Evolutionary conservation across 2,888 invertebrate species (phyloP).

Genomic region (Patella depressa): DNA sequence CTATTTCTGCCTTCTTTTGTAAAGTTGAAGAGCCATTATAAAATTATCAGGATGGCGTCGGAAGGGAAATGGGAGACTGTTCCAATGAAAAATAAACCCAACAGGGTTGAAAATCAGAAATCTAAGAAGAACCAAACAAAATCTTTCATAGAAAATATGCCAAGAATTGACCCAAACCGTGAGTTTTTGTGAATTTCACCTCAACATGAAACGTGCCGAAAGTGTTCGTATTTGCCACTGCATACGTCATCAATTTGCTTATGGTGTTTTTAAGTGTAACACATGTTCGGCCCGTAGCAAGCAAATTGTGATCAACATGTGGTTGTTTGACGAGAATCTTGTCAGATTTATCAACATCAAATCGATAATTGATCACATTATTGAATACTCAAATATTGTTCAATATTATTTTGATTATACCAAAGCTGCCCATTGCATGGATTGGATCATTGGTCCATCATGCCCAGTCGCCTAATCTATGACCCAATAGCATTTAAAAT

Average conservation of each 20-base stretch:
- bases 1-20: not conserved
- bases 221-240: not conserved
- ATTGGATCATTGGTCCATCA: too few species aligned
- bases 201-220: too few species aligned
- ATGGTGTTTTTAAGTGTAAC: too few species aligned
- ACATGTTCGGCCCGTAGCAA: too few species aligned
- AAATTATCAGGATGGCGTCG: slow-evolving; percentile 45
- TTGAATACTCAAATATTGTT: too few species aligned
- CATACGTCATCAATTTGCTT: slow-evolving; percentile 1
- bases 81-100: slow-evolving; percentile 51
- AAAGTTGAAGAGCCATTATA: not conserved
- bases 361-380: not conserved
- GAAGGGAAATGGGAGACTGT: slow-evolving; percentile 57
- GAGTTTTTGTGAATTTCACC: slow-evolving; percentile 22
- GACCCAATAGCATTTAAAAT: too few species aligned
- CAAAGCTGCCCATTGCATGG: too few species aligned
- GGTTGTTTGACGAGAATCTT: not conserved
- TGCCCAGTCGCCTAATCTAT: too few species aligned
- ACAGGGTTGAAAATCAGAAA: slow-evolving; percentile 41
- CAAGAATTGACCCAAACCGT: slow-evolving; percentile 52
- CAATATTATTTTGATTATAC: too few species aligned
- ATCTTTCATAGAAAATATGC: slow-evolving; percentile 56
- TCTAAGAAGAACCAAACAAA: slow-evolving; percentile 54
- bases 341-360: not conserved
- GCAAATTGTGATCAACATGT: slow-evolving; percentile 1